Evolutionary conservation across 2,113 vertebrate species (phyloP).

Genomic region (Phyllostomus hastatus): DNA sequence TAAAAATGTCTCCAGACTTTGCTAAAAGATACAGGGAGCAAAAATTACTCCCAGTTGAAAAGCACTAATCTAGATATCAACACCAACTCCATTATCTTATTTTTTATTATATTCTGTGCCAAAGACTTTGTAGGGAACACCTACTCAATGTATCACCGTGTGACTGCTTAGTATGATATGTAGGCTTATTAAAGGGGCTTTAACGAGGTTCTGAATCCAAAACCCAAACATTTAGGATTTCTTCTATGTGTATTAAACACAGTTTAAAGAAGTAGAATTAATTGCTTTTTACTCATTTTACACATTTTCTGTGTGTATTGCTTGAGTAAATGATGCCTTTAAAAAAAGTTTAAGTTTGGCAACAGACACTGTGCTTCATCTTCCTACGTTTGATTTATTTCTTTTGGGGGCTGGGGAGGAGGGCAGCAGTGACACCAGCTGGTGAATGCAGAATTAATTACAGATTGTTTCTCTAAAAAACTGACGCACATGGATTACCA

Average conservation of each 20-base stretch:
- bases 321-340: constrained; percentile 21
- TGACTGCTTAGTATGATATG: accelerated
- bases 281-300: neutral
- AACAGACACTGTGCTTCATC: neutral
- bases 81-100: neutral
- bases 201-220: constrained; percentile 36
- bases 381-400: neutral
- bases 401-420: neutral
- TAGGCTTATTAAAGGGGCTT: constrained; percentile 43
- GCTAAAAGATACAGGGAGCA: neutral
- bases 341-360: neutral
- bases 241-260: constrained; percentile 35
- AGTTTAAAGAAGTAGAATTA: neutral
- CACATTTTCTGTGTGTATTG: neutral
- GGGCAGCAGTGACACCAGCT: neutral
- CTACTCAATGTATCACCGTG: neutral
- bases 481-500: neutral
- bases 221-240: constrained; percentile 50
- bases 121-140: neutral
- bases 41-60: neutral
- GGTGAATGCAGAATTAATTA: constrained; percentile 36
- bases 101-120: neutral
- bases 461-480: constrained; percentile 39
- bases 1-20: neutral
- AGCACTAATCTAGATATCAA: neutral